Conservation (phyloP, 2,888 invertebrate genomes). For the Gymnocheta viridis region DNA sequence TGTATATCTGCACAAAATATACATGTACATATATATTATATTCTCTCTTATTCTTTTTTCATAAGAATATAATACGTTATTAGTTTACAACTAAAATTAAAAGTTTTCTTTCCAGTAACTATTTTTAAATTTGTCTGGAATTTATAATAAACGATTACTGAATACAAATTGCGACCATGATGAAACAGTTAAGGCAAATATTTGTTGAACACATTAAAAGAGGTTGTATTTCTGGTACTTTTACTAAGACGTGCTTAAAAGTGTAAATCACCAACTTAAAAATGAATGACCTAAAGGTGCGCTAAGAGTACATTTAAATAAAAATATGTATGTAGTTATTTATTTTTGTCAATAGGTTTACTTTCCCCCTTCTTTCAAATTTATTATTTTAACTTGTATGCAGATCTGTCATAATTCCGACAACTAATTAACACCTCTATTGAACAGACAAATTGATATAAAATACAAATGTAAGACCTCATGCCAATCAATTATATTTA, state of each 20-base stretch:
- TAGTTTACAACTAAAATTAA: slow-evolving; percentile 13
- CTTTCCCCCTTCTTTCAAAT: neutral
- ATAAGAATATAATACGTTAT: neutral
- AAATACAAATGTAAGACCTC: slow-evolving; percentile 43
- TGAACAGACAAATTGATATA: slow-evolving; percentile 19
- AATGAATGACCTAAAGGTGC: neutral
- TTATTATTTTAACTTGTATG: neutral
- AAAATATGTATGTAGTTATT: neutral
- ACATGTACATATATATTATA: neutral
- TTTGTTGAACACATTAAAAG: neutral
- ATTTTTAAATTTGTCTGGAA: neutral
- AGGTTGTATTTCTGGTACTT: neutral
- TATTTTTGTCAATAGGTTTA: neutral
- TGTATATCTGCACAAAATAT: neutral
- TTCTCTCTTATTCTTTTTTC: neutral
- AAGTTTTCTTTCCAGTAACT: neutral
- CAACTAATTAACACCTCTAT: slow-evolving; percentile 56
- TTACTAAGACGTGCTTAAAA: neutral
- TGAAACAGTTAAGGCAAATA: slow-evolving; percentile 4
- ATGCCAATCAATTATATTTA: slow-evolving; percentile 18
- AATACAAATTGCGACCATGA: slow-evolving; percentile 7
- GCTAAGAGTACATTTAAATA: neutral
- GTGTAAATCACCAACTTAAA: neutral
- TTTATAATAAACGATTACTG: slow-evolving; percentile 6
- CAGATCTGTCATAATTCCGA: slow-evolving; percentile 24